A percentile compares a stretch with the other conserved stretches of the same genome.
Evolutionary conservation across 2,888 invertebrate genomes (phyloP).

Genomic region (Xanthia icteritia): DNA sequence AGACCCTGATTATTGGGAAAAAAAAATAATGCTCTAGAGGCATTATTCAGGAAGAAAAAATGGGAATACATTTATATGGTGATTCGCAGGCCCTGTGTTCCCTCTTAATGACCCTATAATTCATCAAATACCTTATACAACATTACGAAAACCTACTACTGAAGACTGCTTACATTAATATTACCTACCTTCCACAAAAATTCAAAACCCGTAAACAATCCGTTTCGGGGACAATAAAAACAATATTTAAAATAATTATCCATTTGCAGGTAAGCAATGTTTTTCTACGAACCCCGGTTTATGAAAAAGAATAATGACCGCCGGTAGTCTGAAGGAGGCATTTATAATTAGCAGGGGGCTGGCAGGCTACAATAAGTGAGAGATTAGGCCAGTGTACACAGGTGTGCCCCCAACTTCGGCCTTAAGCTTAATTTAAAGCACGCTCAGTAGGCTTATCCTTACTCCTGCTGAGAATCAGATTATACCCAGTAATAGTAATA

Average conservation of each 20-base stretch:
- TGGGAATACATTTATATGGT: no score
- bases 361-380: slow-evolving; percentile 59
- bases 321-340: slow-evolving; percentile 15
- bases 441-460: slow-evolving; percentile 26
- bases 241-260: slow-evolving; percentile 5
- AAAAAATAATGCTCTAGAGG: no score
- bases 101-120: no score
- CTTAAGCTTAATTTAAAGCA: slow-evolving; percentile 70
- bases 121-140: no score
- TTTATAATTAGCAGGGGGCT: slow-evolving; percentile 51
- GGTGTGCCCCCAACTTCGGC: slow-evolving; percentile 67
- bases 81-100: no score
- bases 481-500: slow-evolving; percentile 15
- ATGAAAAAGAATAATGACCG: background rate
- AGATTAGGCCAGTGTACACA: slow-evolving; percentile 69
- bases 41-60: no score
- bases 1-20: no score
- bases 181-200: background rate
- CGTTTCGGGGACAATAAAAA: background rate
- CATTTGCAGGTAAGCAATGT: background rate
- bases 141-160: no score
- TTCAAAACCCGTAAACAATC: background rate
- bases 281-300: background rate
- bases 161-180: no score
- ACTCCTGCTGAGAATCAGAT: slow-evolving; percentile 26